phyloP scores from a whole-genome alignment of 2,888 invertebrate species.

The Stenodema calcarata region DNA sequence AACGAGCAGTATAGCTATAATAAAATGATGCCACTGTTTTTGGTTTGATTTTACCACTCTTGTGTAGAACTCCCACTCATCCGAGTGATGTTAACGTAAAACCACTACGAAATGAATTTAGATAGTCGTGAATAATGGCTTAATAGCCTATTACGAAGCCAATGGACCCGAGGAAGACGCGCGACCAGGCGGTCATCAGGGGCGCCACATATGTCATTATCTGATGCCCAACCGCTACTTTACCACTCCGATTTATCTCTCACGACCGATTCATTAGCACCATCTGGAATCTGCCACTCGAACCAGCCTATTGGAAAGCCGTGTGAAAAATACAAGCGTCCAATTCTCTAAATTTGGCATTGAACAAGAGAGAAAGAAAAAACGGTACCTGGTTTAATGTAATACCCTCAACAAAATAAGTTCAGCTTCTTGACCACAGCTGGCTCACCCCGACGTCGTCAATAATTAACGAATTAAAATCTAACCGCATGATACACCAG shows the following conservation, averaged over 20 bases:
- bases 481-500: background rate
- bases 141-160: background rate
- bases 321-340: background rate
- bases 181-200: background rate
- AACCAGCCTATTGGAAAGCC: background rate
- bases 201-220: conserved; percentile 27
- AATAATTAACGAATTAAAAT: background rate
- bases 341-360: background rate
- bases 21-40: too few relatives aligned
- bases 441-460: background rate
- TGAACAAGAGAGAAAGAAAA: background rate
- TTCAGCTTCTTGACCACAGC: too few relatives aligned
- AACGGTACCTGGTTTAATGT: background rate
- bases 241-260: background rate
- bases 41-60: too few relatives aligned
- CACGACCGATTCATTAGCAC: background rate
- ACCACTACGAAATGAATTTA: background rate
- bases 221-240: background rate
- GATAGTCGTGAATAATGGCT: background rate
- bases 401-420: background rate
- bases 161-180: background rate
- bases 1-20: too few relatives aligned
- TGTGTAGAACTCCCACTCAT: too few relatives aligned
- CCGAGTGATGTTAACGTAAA: too few relatives aligned
- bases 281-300: background rate